These are phyloP conservation scores for Syngnathus rostellatus DNA, from an alignment of 2,797 vertebrate genomes.

Conservation along the genomic window DNA sequence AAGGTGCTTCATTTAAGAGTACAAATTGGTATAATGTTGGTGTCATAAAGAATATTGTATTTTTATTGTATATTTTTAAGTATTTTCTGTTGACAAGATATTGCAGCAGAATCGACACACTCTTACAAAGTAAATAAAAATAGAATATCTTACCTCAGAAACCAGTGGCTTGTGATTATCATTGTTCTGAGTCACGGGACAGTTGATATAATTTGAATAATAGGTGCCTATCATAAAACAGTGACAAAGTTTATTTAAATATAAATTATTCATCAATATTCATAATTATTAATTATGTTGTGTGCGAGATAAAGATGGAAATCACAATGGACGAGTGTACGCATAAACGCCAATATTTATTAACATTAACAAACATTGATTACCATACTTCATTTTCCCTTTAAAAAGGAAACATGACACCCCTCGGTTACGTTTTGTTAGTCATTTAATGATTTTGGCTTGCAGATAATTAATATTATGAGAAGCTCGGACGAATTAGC, in stretches of 20 bases:
- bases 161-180: background rate
- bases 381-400: background rate
- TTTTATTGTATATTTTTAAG: too few relatives aligned
- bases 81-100: too few relatives aligned
- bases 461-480: background rate
- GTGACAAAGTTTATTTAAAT: background rate
- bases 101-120: too few relatives aligned
- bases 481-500: background rate
- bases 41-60: too few relatives aligned
- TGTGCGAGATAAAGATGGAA: too few relatives aligned
- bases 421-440: background rate
- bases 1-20: too few relatives aligned
- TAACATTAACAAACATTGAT: background rate
- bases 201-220: background rate
- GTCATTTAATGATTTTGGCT: background rate
- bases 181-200: background rate
- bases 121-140: background rate
- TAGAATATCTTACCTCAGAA: background rate
- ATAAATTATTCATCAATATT: too few relatives aligned
- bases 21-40: too few relatives aligned
- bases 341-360: too few relatives aligned
- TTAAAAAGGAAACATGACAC: background rate
- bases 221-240: background rate
- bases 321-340: too few relatives aligned
- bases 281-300: too few relatives aligned